Conservation (phyloP, 2,888 invertebrate species). For the Drosophila mayaguana region DNA sequence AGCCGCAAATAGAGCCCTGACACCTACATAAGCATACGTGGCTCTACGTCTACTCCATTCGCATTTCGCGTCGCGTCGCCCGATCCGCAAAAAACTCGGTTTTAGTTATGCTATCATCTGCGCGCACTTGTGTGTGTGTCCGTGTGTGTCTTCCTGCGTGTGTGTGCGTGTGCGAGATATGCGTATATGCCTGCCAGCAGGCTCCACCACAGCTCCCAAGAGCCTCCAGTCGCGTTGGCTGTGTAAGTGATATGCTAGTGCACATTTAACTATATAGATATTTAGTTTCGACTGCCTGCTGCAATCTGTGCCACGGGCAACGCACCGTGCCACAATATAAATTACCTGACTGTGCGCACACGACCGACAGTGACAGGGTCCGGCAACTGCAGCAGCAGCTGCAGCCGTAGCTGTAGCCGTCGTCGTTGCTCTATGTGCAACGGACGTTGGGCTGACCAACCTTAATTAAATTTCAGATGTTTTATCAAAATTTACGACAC, state of each 20-base stretch:
- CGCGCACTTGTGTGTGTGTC: background rate
- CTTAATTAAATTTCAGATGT: slow-evolving; percentile 75
- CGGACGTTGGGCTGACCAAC: slow-evolving; percentile 20
- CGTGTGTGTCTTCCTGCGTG: background rate
- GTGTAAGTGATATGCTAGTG: slow-evolving; percentile 69
- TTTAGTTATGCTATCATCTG: slow-evolving; percentile 71
- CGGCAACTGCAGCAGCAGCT: slow-evolving; percentile 2
- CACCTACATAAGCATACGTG: slow-evolving; percentile 53
- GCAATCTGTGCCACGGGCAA: slow-evolving; percentile 31
- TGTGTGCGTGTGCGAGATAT: slow-evolving; percentile 10
- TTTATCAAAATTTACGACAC: slow-evolving; percentile 69
- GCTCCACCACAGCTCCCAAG: slow-evolving; percentile 29
- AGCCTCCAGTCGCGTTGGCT: slow-evolving; percentile 33
- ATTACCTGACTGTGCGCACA: slow-evolving; percentile 44
- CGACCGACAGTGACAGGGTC: slow-evolving; percentile 24
- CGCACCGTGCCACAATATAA: slow-evolving; percentile 46
- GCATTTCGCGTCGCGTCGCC: slow-evolving; percentile 41
- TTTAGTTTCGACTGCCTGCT: slow-evolving; percentile 40
- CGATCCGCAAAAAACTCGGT: slow-evolving; percentile 63
- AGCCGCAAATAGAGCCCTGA: slow-evolving; percentile 61
- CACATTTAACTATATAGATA: slow-evolving; percentile 43
- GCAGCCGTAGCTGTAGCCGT: slow-evolving; percentile 1
- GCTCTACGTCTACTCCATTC: slow-evolving; percentile 16
- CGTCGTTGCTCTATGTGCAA: slow-evolving; percentile 9
- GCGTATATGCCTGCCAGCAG: slow-evolving; percentile 14